phyloP scores from a whole-genome alignment of 2,797 vertebrate species.

The Manis pentadactyla region DNA sequence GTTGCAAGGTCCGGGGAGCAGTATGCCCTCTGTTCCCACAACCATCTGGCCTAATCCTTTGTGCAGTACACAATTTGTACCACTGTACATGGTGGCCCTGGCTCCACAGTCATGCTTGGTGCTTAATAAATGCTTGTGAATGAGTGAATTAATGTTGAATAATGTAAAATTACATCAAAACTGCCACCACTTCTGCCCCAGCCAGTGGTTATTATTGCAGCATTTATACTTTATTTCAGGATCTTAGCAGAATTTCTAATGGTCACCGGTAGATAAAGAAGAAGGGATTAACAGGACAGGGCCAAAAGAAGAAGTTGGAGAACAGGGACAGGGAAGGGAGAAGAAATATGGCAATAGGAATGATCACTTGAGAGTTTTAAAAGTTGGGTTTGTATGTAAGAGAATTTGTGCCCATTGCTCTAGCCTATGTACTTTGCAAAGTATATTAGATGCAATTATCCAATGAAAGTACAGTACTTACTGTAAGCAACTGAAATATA shows the following conservation, averaged over 20 bases:
- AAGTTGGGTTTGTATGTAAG: background rate
- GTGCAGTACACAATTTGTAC: background rate
- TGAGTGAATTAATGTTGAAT: background rate
- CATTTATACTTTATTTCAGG: background rate
- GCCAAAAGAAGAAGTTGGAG: background rate
- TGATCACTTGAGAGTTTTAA: background rate
- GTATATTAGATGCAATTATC: background rate
- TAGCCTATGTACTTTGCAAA: background rate
- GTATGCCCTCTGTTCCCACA: background rate
- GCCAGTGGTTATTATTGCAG: background rate
- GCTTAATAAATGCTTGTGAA: background rate
- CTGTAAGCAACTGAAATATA: background rate
- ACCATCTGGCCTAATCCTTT: background rate
- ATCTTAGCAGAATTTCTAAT: background rate
- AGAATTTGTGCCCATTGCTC: background rate
- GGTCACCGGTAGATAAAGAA: background rate
- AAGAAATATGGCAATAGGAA: fast-evolving
- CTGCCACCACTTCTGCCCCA: background rate
- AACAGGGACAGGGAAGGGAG: too few relatives aligned
- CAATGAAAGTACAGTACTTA: fast-evolving
- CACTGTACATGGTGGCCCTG: background rate
- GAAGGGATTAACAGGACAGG: background rate
- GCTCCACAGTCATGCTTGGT: background rate
- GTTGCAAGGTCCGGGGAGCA: background rate
- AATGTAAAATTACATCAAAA: background rate